Evolutionary conservation across 2,113 vertebrate genomes (phyloP), one percentile per base, ranked within the genome.

Genomic region (Petrocephalus zakoni): DNA sequence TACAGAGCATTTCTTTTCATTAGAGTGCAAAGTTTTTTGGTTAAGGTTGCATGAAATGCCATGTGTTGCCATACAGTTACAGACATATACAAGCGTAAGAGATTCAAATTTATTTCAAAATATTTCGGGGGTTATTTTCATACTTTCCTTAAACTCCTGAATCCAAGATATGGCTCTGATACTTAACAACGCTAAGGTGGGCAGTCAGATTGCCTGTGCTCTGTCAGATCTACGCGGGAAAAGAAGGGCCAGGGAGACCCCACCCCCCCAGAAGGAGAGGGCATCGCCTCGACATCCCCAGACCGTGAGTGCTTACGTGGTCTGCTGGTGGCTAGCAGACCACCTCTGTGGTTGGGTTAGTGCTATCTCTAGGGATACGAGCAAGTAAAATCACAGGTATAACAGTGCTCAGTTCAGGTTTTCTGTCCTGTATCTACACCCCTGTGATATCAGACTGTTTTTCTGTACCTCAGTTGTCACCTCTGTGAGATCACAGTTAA

Each of bases 111-210:
- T 64, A 64, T 25, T 10, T 64, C n/a, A 64, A 64, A 64, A 64
- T 64, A 64, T 25, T 29, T 64, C 2, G 25, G 3, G 75, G 34
- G 42, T 83, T 22, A 22, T 49, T 22, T 13, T 22, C 46, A 3
- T 83, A 47, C 25, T 87, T 87, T 87, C 90, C 82, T 91, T 89
- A 86, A 88, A 34, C 49, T 49, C 75, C n/a, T 1, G 89, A 46
- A 53, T 75, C 85, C 85, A 88, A 98, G 97, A 98, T 89, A 96
- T 98, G 85, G 96, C 96, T 89, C 94, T 98, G 42, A 97, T 98
- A 92, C 94, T 94, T 89, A 98, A 98, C 92, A 98, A 98, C 0
- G 97, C 97, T 56, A 95, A 89, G 89, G 96, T 98, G 90, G 97
- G 97, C 91, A 96, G 97, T 90, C 94, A 95, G 87, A 97, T 98